These are phyloP conservation scores for Hypercompe scribonia DNA, from an alignment of 2,888 invertebrate species.

Conservation along the genomic window DNA sequence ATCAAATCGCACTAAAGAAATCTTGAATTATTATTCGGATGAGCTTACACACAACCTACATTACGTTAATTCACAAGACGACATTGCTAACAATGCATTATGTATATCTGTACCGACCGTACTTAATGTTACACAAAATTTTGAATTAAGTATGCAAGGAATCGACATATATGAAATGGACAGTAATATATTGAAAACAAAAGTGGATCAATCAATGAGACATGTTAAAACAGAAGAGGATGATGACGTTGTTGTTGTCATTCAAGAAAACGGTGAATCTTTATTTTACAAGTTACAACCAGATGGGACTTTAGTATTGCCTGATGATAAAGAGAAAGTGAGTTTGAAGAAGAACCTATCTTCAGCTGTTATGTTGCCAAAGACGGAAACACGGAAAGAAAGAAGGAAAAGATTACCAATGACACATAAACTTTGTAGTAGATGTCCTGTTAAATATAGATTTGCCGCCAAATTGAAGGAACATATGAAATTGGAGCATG, in stretches of 20 bases:
- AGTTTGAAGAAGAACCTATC: conserved; percentile 31
- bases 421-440: conserved; percentile 65
- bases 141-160: conserved; percentile 63
- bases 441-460: conserved; percentile 74
- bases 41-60: conserved; percentile 61
- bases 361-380: not conserved
- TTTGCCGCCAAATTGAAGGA: conserved; percentile 73
- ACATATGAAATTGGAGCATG: conserved; percentile 75
- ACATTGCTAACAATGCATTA: conserved; percentile 53
- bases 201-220: not conserved
- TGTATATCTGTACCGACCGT: conserved; percentile 66
- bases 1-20: conserved; percentile 63
- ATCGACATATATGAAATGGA: conserved; percentile 41
- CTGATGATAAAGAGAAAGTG: conserved; percentile 45
- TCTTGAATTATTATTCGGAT: conserved; percentile 66
- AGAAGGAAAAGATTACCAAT: conserved; percentile 71
- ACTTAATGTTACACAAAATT: conserved; percentile 47
- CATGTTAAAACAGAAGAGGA: conserved; percentile 34
- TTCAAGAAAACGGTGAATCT: conserved; percentile 58
- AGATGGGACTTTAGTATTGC: conserved; percentile 47
- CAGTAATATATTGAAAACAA: conserved; percentile 9
- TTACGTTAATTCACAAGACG: conserved; percentile 54
- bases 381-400: conserved; percentile 45
- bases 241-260: conserved; percentile 62
- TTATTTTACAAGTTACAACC: conserved; percentile 51